A percentile compares a stretch with the other conserved stretches of the same genome.
Conservation (phyloP, 2,888 invertebrate species). For the Tortrix viridana region DNA sequence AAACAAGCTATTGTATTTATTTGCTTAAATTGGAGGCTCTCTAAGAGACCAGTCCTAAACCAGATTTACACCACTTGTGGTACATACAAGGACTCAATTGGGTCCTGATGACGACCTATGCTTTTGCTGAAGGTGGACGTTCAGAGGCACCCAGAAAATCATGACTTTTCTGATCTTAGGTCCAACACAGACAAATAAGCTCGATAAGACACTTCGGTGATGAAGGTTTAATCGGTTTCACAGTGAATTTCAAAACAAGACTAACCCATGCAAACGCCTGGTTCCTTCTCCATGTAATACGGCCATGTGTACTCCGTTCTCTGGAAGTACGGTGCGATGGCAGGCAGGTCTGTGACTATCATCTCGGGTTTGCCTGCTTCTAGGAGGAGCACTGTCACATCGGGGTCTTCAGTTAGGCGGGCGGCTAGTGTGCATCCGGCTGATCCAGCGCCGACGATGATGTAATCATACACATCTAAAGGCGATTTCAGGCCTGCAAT, state of each 20-base stretch:
- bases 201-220: too few relatives aligned
- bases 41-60: too few relatives aligned
- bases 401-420: constrained; percentile 71
- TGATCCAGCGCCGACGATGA: constrained; percentile 84
- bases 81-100: too few relatives aligned
- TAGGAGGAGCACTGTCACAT: constrained; percentile 84
- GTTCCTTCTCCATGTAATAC: constrained; percentile 84
- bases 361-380: constrained; percentile 81
- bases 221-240: too few relatives aligned
- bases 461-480: constrained; percentile 80
- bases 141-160: too few relatives aligned
- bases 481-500: constrained; percentile 61
- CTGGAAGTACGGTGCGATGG: constrained; percentile 83
- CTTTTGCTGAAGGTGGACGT: too few relatives aligned
- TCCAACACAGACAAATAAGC: too few relatives aligned
- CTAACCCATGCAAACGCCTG: constrained; percentile 77
- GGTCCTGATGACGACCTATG: too few relatives aligned
- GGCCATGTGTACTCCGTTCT: constrained; percentile 85
- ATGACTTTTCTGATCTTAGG: too few relatives aligned
- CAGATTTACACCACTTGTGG: too few relatives aligned
- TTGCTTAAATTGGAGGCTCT: too few relatives aligned
- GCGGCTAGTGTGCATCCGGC: constrained; percentile 83
- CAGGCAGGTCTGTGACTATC: constrained; percentile 80
- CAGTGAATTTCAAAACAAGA: neutral
- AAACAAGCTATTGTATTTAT: too few relatives aligned